Conservation (phyloP, 35 echinoderm and acorn worm genomes). For the Lytechinus pictus region DNA sequence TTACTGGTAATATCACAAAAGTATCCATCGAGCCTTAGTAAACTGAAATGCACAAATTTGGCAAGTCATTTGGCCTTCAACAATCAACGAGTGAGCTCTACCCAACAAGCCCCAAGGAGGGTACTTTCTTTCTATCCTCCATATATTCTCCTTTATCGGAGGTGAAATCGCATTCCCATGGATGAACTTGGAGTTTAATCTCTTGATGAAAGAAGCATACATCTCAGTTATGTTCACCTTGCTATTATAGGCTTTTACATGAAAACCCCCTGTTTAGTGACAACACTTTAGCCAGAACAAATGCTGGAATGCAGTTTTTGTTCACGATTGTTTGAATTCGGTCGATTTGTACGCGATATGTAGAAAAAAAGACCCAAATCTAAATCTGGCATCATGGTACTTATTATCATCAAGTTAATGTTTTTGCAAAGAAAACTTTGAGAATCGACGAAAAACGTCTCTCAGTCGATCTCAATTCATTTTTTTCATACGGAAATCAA, state of each 20-base stretch:
- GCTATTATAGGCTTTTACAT: constrained; percentile 30
- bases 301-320: constrained; percentile 36
- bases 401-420: neutral
- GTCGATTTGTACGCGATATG: neutral
- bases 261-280: constrained; percentile 26
- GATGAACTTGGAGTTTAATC: constrained; percentile 21
- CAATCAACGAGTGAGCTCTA: neutral
- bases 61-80: constrained; percentile 1
- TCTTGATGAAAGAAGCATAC: neutral
- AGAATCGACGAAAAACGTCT: constrained; percentile 10
- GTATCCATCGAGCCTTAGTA: neutral
- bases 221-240: neutral
- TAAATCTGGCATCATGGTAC: neutral
- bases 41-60: neutral
- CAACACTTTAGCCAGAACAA: constrained; percentile 36
- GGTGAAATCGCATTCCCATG: constrained; percentile 22
- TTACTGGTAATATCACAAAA: neutral
- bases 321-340: constrained; percentile 35
- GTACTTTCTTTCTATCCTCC: constrained; percentile 2
- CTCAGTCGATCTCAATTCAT: neutral
- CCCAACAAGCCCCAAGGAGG: neutral
- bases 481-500: neutral
- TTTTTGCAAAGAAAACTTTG: neutral
- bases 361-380: constrained; percentile 18
- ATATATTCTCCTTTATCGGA: constrained; percentile 1